Evolutionary conservation across 2,797 vertebrate species (phyloP).

Genomic region (Cuculus canorus): DNA sequence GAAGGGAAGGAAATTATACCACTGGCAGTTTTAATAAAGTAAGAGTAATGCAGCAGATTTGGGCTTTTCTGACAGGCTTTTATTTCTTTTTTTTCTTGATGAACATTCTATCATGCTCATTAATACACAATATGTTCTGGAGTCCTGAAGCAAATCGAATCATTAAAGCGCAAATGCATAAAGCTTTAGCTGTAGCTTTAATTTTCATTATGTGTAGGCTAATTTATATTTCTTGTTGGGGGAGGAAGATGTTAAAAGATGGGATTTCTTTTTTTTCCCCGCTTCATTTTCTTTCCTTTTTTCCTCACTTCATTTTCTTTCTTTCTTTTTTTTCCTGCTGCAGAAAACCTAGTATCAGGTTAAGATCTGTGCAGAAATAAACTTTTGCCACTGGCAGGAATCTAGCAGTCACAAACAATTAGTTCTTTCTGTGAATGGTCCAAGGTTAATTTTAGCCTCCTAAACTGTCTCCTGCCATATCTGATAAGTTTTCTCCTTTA

Average conservation of each 20-base stretch:
- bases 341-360: background rate
- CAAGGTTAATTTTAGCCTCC: conserved; percentile 76
- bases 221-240: background rate
- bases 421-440: conserved; percentile 61
- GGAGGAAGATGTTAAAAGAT: background rate
- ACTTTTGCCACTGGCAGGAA: conserved; percentile 63
- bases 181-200: background rate
- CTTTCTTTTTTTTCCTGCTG: background rate
- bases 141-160: background rate
- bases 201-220: background rate
- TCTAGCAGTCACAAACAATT: conserved; percentile 74
- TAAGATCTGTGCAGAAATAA: conserved; percentile 44
- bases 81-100: background rate
- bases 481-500: conserved; percentile 63
- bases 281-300: background rate
- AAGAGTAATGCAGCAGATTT: background rate
- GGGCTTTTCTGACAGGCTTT: background rate
- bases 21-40: background rate
- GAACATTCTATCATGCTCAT: background rate
- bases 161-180: background rate
- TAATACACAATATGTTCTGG: background rate
- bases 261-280: background rate
- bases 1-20: background rate
- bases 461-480: conserved; percentile 70
- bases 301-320: background rate